Evolutionary conservation across 2,888 invertebrate species (phyloP).

Genomic region (Chymomyza procnemis): DNA sequence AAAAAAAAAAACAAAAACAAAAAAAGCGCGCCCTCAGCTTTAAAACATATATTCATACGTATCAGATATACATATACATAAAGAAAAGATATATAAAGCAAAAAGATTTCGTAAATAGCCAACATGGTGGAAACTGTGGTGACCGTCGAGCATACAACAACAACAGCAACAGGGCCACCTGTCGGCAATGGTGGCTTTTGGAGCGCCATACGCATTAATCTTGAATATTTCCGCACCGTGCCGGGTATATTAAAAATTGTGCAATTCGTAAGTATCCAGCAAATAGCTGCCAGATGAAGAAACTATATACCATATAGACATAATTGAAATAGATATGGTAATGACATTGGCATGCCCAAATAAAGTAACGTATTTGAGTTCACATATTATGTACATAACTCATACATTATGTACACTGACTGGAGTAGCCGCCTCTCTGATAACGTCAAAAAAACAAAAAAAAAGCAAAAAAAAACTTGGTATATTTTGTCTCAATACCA

Average conservation of each 20-base stretch:
- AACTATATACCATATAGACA: constrained; percentile 1
- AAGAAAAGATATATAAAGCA: too few species aligned
- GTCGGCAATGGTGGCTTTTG: constrained; percentile 78
- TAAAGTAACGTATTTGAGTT: not conserved
- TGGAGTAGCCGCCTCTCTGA: not conserved
- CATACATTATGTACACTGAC: not conserved
- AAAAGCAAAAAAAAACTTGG: too few species aligned
- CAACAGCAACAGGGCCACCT: constrained; percentile 75
- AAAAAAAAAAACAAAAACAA: too few species aligned
- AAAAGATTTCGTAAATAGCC: constrained; percentile 79
- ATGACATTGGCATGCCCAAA: not conserved
- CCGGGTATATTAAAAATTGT: constrained; percentile 90
- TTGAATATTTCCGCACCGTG: constrained; percentile 88
- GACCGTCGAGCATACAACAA: constrained; percentile 85
- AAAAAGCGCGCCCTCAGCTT: constrained; percentile 1
- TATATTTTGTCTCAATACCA: not conserved
- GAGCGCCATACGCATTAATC: constrained; percentile 87
- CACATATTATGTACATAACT: not conserved
- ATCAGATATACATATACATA: too few species aligned
- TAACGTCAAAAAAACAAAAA: not conserved
- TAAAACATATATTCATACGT: too few species aligned
- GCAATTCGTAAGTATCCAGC: constrained; percentile 85
- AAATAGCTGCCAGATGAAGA: not conserved
- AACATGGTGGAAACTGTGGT: constrained; percentile 92
- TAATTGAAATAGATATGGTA: not conserved